Conservation (phyloP, 2,888 invertebrate genomes). For the Drosophila emarginata region DNA sequence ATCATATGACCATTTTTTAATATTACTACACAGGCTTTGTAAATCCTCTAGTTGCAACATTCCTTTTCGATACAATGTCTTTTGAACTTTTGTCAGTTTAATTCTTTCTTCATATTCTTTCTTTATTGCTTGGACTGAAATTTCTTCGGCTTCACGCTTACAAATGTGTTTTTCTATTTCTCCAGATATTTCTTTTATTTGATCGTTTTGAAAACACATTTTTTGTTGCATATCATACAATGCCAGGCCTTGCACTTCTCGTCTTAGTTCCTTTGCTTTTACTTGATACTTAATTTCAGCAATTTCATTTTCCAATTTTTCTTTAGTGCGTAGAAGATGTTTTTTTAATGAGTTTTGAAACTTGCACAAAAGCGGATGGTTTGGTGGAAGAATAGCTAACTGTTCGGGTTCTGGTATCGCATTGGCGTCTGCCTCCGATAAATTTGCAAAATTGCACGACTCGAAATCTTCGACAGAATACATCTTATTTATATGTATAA, state of each 20-base stretch:
- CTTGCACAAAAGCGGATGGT: conserved; percentile 88
- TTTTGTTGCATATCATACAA: conserved; percentile 84
- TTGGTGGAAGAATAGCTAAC: conserved; percentile 84
- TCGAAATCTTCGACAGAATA: conserved; percentile 30
- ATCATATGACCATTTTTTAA: conserved; percentile 80
- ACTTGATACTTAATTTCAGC: conserved; percentile 85
- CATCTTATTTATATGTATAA: conserved; percentile 31
- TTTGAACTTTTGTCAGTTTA: conserved; percentile 67
- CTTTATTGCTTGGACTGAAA: conserved; percentile 76
- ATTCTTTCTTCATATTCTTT: conserved; percentile 79
- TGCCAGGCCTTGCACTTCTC: conserved; percentile 82
- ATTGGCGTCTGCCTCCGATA: conserved; percentile 26
- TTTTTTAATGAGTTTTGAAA: conserved; percentile 88
- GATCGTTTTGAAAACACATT: conserved; percentile 82
- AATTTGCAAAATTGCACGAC: conserved; percentile 47
- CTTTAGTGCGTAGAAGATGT: conserved; percentile 87
- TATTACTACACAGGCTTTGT: conserved; percentile 78
- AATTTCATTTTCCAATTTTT: conserved; percentile 87
- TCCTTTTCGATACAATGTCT: conserved; percentile 71
- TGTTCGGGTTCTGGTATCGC: conserved; percentile 41
- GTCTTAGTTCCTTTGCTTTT: conserved; percentile 72
- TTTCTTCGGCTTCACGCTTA: conserved; percentile 80
- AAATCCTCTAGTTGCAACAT: conserved; percentile 78
- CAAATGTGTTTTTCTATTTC: conserved; percentile 80
- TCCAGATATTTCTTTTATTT: conserved; percentile 82